Conservation (phyloP, 2,797 vertebrate genomes). For the Lagocephalus sceleratus region DNA sequence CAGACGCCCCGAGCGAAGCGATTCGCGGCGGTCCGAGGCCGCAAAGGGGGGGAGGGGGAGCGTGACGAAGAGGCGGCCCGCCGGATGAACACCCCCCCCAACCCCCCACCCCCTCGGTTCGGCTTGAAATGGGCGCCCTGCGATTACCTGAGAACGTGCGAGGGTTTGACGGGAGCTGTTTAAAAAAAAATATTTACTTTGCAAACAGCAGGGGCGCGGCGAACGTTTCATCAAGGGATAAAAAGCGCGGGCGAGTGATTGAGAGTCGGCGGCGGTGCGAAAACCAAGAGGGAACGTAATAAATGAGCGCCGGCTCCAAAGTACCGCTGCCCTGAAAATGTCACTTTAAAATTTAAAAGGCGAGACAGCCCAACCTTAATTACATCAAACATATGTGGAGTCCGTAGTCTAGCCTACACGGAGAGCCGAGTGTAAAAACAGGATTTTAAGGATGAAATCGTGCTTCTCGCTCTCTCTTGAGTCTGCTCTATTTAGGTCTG, state of each 20-base stretch:
- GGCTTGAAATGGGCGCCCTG: conserved; percentile 21
- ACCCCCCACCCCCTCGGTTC: too few species aligned
- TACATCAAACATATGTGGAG: background rate
- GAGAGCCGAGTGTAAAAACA: conserved; percentile 15
- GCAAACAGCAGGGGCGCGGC: conserved; percentile 10
- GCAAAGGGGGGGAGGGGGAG: too few species aligned
- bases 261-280: conserved; percentile 10
- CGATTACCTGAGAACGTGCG: conserved; percentile 17
- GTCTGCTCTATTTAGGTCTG: too few species aligned
- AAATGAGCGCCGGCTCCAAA: conserved; percentile 25
- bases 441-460: conserved; percentile 16
- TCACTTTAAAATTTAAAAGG: conserved; percentile 12
- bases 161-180: conserved; percentile 43
- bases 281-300: conserved; percentile 18
- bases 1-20: conserved; percentile 18
- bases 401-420: background rate
- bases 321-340: conserved; percentile 34
- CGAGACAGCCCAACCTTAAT: background rate
- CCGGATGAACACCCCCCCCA: conserved; percentile 23
- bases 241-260: conserved; percentile 15
- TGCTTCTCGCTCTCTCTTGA: background rate
- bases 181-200: conserved; percentile 30
- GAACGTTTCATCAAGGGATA: conserved; percentile 30
- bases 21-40: background rate
- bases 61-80: too few species aligned